Percentiles rank a stretch among this genome's conserved stretches.
These are phyloP conservation scores for Dryomyza anilis DNA, from an alignment of 2,888 invertebrate species.

Conservation along the genomic window DNA sequence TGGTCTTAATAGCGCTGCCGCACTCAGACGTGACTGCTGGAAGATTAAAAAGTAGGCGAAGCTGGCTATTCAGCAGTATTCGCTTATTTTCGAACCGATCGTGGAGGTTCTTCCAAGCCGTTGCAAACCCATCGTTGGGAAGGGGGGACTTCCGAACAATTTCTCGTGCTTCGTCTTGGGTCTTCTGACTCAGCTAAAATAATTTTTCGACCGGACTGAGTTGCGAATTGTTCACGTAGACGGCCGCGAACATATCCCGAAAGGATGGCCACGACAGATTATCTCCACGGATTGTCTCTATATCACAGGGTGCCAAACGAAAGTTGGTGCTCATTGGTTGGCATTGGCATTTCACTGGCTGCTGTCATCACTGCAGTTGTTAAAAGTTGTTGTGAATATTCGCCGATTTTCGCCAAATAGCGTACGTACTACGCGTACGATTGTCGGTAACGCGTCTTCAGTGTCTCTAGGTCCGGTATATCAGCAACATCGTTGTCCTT, in stretches of 20 bases:
- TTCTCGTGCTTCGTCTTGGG: too few species aligned
- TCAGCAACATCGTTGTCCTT: not conserved
- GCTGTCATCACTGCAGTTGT: not conserved
- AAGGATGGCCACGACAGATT: too few species aligned
- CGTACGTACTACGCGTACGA: not conserved
- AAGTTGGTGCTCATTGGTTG: too few species aligned
- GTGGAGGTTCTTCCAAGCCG: not conserved
- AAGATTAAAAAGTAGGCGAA: not conserved
- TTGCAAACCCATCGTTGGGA: not conserved
- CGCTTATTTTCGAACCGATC: not conserved
- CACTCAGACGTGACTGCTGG: not conserved
- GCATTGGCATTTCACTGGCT: too few species aligned
- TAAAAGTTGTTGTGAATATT: not conserved
- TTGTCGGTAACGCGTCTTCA: not conserved
- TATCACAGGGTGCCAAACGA: too few species aligned
- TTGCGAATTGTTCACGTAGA: too few species aligned
- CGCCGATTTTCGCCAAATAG: not conserved
- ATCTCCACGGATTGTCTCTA: too few species aligned
- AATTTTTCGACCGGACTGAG: too few species aligned
- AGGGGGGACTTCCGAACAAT: not conserved
- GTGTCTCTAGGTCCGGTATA: not conserved
- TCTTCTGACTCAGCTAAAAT: too few species aligned
- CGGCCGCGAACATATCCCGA: too few species aligned
- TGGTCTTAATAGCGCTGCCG: not conserved
- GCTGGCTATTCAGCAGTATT: not conserved